Evolutionary conservation across 2,888 invertebrate genomes (phyloP), one percentile per base, ranked within the genome.

Genomic region (Trissolcus japonicus): DNA sequence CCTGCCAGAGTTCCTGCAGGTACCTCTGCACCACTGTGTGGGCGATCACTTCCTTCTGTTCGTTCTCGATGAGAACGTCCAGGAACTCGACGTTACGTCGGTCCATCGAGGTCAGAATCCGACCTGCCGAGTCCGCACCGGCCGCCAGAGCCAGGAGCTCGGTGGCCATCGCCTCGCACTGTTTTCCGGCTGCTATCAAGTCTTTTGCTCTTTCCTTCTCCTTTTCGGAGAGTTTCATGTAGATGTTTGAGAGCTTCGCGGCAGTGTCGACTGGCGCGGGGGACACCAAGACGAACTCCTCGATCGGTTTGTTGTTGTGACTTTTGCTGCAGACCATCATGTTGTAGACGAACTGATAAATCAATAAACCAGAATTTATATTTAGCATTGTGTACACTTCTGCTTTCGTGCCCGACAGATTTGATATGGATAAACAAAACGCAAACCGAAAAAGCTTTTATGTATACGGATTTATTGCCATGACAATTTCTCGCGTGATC

Each of bases 261-360:
- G 99, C 99, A 13, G 98, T 97, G 88, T 99, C 99, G 29, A 99
- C 98, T 0, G 99, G 99, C 3, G 99, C 99, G n/a, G 98, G 98
- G 0, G 98, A 98, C n/a, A 98, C 96, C 73, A 99, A 91, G 25
- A 99, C 95, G 89, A 99, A 99, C 89, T 99, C 99, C 88, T 98
- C 96, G 79, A 99, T 96, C 0, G 99, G 98, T 85, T 96, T 95
- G 89, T 99, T 98, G 86, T 97, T 95, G 90, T 97, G 93, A 90
- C 96, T 96, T 89, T 98, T 98, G 21, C 98, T 97, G 89, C 98
- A 97, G 43, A 98, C 95, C 98, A 99, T 99, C 84, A 99, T 91
- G 89, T 99, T 99, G 90, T 98, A 98, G 61, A 98, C 96, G 89
- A 99, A 99, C 92, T 88, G 84, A 35, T 35, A 35, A 25, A 82